phyloP scores from a whole-genome alignment of 2,888 invertebrate species.

The Drosophila leonis region DNA sequence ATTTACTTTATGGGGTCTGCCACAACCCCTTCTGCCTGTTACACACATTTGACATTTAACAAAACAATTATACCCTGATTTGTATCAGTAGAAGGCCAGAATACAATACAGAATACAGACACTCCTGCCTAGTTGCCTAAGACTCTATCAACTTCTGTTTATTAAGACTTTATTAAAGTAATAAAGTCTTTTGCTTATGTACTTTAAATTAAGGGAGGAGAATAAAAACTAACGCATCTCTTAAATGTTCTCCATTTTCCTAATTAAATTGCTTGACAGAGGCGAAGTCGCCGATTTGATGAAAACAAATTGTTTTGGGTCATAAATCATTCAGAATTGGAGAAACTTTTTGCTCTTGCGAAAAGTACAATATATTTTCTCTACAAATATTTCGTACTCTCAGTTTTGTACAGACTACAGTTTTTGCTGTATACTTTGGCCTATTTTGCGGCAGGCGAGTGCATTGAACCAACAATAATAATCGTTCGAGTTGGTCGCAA shows the following conservation, averaged over 20 bases:
- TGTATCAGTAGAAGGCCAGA: too few relatives aligned
- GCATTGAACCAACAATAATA: conserved; percentile 75
- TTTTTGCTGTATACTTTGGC: conserved; percentile 52
- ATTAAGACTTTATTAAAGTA: background rate
- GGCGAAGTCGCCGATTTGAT: background rate
- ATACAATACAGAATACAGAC: too few relatives aligned
- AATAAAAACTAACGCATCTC: too few relatives aligned
- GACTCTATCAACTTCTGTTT: background rate
- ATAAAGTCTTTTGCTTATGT: background rate
- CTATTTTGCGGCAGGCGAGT: conserved; percentile 66
- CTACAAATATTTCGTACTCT: conserved; percentile 17
- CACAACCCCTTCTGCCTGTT: too few relatives aligned
- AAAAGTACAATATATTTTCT: conserved; percentile 1
- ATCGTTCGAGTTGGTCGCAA: conserved; percentile 47
- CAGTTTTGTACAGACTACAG: conserved; percentile 3
- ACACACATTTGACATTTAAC: too few relatives aligned
- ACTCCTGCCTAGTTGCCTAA: background rate
- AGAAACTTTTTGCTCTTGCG: background rate
- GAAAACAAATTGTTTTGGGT: conserved; percentile 2
- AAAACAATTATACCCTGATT: too few relatives aligned
- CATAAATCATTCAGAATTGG: conserved; percentile 2
- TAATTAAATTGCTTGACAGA: conserved; percentile 1
- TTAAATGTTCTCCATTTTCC: background rate
- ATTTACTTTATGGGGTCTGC: too few relatives aligned
- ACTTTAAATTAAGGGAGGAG: background rate